Base-by-base conservation (phyloP, 2,888 invertebrate species). In the Plusia festucae region DNA sequence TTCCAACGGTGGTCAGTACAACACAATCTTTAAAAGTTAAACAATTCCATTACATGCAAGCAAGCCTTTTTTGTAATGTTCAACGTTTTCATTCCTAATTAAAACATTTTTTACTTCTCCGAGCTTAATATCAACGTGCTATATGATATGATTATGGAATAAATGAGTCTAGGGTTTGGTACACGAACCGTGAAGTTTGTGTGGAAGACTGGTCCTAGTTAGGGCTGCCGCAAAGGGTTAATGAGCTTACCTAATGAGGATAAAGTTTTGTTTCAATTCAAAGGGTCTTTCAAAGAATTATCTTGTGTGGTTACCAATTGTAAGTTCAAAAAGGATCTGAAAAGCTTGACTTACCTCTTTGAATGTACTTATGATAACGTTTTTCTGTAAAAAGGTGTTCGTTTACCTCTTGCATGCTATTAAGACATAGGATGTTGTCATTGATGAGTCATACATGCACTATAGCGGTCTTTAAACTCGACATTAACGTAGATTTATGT, bases 121-220 rank as follows among this genome's bases (percentile, higher is more conserved):
- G 57, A 65, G 65, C 63, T 70, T 32, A 53, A 62, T 62, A 76
- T 60, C 51, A 71, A 60, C 20, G 80, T 79, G 78, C 63, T 69
- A 67, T 81, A 79, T 81, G 82, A 73, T 67, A 65, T 67, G 68
- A 71, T 70, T 77, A 62, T 73, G 70, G 68, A 72, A 73, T 79
- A 75, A 68, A 69, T 77, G 60, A 63, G 65, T 71, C 75, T 73
- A 77, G 66, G 73, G 68, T 71, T 77, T 75, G 79, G 67, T 78
- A 70, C 68, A 70, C 75, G 71, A 71, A 84, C 79, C 84, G 84
- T 88, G 78, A 84, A 83, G 73, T 76, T 79, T 71, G 77, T 62
- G 67, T 76, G 78, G 76, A 75, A 68, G 69, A 80, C 74, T 70
- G 73, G 70, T 73, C 76, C 72, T 74, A 68, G 52, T 22, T 64